phyloP scores from a whole-genome alignment of 1,140 invertebrate species.

The Lordiphosa mommai region DNA sequence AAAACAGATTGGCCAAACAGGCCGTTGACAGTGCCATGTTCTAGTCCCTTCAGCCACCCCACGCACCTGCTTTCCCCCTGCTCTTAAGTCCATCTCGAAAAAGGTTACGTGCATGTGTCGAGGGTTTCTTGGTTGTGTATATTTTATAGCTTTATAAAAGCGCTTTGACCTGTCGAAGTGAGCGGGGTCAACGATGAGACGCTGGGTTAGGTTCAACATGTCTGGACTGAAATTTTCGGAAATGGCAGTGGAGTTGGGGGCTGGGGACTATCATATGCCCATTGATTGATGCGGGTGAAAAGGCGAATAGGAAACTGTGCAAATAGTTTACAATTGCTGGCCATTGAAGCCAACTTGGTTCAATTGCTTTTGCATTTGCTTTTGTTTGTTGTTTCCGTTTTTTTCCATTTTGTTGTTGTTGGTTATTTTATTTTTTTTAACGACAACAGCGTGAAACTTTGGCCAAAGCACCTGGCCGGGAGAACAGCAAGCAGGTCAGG shows the following conservation, averaged over 20 bases:
- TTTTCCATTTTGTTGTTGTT: conserved; percentile 2
- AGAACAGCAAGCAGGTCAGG: conserved; percentile 10
- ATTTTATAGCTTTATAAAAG: conserved; percentile 73
- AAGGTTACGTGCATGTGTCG: conserved; percentile 29
- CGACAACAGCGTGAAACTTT: conserved; percentile 53
- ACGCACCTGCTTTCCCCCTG: not conserved
- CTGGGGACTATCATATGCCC: conserved; percentile 48
- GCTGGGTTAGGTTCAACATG: conserved; percentile 24
- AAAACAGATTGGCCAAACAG: conserved; percentile 51
- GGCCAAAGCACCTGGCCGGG: conserved; percentile 14
- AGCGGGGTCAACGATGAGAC: conserved; percentile 48
- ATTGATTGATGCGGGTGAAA: conserved; percentile 51
- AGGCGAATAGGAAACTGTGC: conserved; percentile 12
- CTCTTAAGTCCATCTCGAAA: not conserved
- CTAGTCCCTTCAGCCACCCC: not conserved
- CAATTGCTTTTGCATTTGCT: conserved; percentile 32
- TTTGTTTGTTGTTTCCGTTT: conserved; percentile 27
- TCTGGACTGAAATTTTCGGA: conserved; percentile 32
- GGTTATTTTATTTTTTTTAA: conserved; percentile 22
- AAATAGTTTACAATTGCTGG: conserved; percentile 54
- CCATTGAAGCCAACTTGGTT: conserved; percentile 40
- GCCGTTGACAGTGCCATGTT: conserved; percentile 54
- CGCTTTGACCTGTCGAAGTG: conserved; percentile 49
- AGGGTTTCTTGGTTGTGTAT: conserved; percentile 42
- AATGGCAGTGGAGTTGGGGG: not conserved